Conservation (phyloP, 2,888 invertebrate genomes). For the Nesidiocoris tenuis region DNA sequence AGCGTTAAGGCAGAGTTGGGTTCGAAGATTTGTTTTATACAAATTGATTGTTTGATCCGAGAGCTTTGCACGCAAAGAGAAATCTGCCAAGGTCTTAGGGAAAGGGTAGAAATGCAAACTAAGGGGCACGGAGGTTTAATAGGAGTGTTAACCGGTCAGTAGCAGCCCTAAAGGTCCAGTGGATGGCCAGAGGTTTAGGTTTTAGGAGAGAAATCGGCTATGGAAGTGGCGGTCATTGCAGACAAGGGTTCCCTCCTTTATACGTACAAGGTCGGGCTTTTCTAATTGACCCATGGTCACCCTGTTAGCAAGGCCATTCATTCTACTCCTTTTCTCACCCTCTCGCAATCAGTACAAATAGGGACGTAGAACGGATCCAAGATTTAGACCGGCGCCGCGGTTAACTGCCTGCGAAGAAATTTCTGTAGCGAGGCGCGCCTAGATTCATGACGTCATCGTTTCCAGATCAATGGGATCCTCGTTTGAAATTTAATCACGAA, state of each 20-base stretch:
- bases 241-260: background rate
- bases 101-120: slow-evolving; percentile 41
- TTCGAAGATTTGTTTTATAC: slow-evolving; percentile 37
- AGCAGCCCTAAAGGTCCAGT: slow-evolving; percentile 33
- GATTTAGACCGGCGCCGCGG: no score
- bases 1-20: background rate
- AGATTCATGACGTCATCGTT: no score
- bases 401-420: no score
- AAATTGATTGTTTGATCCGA: slow-evolving; percentile 43
- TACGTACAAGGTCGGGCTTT: slow-evolving; percentile 24
- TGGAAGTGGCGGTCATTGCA: background rate
- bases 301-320: slow-evolving; percentile 45
- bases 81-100: slow-evolving; percentile 1
- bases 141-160: slow-evolving; percentile 44
- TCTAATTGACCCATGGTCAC: slow-evolving; percentile 45
- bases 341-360: background rate
- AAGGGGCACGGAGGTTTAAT: slow-evolving; percentile 42
- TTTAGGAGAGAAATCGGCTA: background rate
- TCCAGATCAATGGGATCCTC: no score
- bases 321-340: background rate
- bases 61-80: slow-evolving; percentile 13
- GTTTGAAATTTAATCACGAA: no score
- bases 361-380: no score
- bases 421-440: no score
- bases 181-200: background rate